These are phyloP conservation scores for Ctenodactylus gundi DNA, from an alignment of 2,113 vertebrate species.

Conservation along the genomic window DNA sequence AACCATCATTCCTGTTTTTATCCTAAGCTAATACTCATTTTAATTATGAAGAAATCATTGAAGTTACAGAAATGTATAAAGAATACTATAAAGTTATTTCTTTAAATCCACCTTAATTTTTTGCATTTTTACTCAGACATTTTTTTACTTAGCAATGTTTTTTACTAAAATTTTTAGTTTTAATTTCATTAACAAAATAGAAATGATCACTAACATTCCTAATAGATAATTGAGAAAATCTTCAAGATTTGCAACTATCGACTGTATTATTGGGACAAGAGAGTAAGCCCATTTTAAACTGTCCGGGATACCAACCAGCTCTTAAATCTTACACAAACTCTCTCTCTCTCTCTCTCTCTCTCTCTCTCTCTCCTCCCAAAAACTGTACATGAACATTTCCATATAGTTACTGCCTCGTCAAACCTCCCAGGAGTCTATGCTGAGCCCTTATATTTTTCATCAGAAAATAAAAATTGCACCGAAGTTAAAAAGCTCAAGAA, in stretches of 20 bases:
- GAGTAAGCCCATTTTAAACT: background rate
- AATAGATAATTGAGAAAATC: background rate
- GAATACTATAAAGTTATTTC: background rate
- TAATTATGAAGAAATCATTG: background rate
- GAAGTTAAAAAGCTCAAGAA: background rate
- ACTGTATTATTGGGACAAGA: background rate
- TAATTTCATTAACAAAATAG: conserved; percentile 17
- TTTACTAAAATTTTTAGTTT: background rate
- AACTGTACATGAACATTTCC: background rate
- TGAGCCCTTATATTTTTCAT: background rate
- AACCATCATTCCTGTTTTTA: background rate
- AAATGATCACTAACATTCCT: background rate
- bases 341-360: no score
- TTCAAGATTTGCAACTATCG: background rate
- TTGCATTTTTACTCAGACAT: background rate
- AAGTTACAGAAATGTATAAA: background rate
- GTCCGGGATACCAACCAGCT: background rate
- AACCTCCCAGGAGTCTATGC: background rate
- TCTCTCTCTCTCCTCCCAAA: background rate
- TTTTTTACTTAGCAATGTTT: background rate
- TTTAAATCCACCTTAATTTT: background rate
- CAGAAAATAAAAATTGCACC: background rate
- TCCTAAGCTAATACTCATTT: background rate
- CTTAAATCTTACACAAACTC: background rate
- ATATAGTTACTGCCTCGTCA: background rate